Conservation (phyloP, 2,797 vertebrate species). For the Ispidina lecontei region DNA sequence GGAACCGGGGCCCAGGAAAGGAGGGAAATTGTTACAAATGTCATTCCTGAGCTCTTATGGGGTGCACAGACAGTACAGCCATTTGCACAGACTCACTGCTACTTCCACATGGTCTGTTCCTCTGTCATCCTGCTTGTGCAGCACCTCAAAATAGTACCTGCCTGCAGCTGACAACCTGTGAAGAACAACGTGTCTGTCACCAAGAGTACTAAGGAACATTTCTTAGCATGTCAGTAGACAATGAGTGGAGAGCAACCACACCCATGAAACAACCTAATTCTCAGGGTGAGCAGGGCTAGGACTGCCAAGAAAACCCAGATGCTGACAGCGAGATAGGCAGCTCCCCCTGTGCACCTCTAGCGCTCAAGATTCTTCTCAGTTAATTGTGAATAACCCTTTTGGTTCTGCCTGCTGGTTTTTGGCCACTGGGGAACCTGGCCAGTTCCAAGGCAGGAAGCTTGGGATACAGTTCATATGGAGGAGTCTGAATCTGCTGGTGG, state of each 20-base stretch:
- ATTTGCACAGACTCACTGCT: conserved; percentile 83
- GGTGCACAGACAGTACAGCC: fast-evolving
- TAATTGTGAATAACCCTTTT: background rate
- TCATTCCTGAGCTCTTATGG: background rate
- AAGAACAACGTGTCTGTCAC: background rate
- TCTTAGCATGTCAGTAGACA: conserved; percentile 12
- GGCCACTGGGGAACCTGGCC: background rate
- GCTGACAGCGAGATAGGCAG: background rate
- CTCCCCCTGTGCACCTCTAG: background rate
- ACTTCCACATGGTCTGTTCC: conserved; percentile 94
- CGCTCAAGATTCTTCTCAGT: background rate
- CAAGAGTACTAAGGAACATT: background rate
- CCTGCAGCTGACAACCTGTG: conserved; percentile 81
- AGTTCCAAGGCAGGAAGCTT: background rate
- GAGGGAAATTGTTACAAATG: background rate
- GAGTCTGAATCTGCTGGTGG: background rate
- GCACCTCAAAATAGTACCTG: conserved; percentile 93
- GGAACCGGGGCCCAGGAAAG: background rate
- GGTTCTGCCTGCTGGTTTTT: background rate
- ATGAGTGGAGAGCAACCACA: background rate
- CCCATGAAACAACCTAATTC: background rate
- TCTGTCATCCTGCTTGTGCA: conserved; percentile 89
- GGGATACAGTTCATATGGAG: background rate
- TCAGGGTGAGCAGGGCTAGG: background rate
- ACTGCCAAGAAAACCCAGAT: background rate